Evolutionary conservation across 2,113 vertebrate genomes (phyloP).

Genomic region (Litocranius walleri): DNA sequence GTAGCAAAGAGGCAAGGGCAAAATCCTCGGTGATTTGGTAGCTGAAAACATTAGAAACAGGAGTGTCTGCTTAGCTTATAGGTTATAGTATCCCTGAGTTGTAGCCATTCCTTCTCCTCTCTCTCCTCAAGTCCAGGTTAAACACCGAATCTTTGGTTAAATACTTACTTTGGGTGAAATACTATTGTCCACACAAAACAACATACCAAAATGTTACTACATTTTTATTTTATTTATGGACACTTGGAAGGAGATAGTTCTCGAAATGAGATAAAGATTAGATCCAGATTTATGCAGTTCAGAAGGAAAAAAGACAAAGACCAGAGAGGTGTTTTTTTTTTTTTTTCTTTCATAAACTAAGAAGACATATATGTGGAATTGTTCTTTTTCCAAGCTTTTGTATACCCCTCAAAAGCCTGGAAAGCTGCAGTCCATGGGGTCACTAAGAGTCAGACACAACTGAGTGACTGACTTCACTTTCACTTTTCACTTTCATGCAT

Average conservation of each 20-base stretch:
- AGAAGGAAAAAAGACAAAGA: background rate
- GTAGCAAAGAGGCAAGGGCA: background rate
- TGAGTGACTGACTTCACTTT: too few species aligned
- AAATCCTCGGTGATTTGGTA: background rate
- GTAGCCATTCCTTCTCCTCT: background rate
- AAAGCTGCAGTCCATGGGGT: too few species aligned
- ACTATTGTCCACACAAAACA: background rate
- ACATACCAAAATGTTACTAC: background rate
- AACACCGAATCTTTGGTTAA: background rate
- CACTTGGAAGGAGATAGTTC: background rate
- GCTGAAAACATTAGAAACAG: background rate
- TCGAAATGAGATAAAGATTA: background rate
- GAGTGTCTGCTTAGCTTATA: background rate
- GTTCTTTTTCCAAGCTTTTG: background rate
- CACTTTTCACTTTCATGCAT: too few species aligned
- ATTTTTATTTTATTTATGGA: background rate
- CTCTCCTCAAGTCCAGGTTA: background rate
- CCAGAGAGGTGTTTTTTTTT: background rate
- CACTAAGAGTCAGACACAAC: too few species aligned
- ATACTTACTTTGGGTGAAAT: background rate
- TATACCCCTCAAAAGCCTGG: background rate
- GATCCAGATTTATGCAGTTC: background rate
- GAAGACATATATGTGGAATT: fast-evolving
- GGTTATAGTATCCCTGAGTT: too few species aligned
- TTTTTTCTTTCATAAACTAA: background rate